A percentile compares a stretch with the other conserved stretches of the same genome.
Conservation (phyloP, 1,140 invertebrate species). For the Leucophenga varia region DNA sequence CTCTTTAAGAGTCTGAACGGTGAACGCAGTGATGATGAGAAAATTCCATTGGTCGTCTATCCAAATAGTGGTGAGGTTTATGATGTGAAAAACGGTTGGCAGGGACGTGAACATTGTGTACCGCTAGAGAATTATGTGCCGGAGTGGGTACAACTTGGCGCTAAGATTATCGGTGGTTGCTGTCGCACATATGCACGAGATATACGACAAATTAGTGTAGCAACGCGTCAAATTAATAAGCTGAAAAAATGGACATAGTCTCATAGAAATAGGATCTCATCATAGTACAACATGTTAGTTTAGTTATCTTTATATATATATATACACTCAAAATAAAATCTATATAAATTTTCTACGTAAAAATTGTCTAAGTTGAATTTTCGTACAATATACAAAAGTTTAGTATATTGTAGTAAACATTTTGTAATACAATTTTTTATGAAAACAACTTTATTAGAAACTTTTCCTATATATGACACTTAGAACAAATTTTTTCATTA, state of each 20-base stretch:
- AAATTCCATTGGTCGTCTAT: constrained; percentile 66
- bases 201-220: constrained; percentile 59
- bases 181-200: constrained; percentile 71
- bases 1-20: constrained; percentile 61
- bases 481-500: too few relatives aligned
- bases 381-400: too few relatives aligned
- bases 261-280: too few relatives aligned
- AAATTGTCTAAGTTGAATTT: too few relatives aligned
- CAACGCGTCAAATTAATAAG: constrained; percentile 45
- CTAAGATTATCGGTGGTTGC: constrained; percentile 76
- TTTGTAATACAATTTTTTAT: too few relatives aligned
- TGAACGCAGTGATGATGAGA: constrained; percentile 28
- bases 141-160: constrained; percentile 71
- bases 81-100: constrained; percentile 62
- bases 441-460: too few relatives aligned
- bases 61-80: constrained; percentile 73
- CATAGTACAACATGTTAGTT: too few relatives aligned
- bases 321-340: too few relatives aligned
- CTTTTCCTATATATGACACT: too few relatives aligned
- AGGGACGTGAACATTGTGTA: constrained; percentile 59
- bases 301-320: too few relatives aligned
- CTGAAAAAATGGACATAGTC: constrained; percentile 34
- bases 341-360: too few relatives aligned
- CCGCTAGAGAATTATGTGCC: constrained; percentile 63
- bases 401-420: too few relatives aligned